Conservation (phyloP, 64 coral and sea anemone genomes). For the Platygyra sinensis region DNA sequence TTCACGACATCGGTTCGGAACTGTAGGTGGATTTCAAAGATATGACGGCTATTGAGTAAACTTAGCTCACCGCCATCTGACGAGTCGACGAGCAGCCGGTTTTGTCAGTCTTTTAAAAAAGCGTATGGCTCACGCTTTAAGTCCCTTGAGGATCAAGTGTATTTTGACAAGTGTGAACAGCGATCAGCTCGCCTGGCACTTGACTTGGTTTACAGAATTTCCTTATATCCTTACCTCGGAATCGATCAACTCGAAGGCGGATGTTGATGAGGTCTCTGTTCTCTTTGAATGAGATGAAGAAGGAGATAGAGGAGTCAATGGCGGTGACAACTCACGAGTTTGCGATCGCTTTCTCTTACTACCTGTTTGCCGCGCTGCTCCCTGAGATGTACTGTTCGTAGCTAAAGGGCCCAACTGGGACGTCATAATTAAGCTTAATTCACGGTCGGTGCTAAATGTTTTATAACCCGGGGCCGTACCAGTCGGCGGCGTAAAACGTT, state of each 20-base stretch:
- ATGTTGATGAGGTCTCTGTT: constrained; percentile 89
- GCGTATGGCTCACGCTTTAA: background rate
- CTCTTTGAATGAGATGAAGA: constrained; percentile 95
- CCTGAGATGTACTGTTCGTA: constrained; percentile 74
- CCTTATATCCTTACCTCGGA: constrained; percentile 82
- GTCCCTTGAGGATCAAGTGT: constrained; percentile 51
- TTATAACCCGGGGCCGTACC: constrained; percentile 95
- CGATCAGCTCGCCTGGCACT: background rate
- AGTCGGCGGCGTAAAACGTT: constrained; percentile 94
- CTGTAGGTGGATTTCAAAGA: background rate
- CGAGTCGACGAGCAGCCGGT: background rate
- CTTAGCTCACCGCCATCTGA: constrained; percentile 24
- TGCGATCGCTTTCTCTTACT: constrained; percentile 89
- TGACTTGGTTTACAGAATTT: constrained; percentile 38
- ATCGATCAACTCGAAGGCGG: constrained; percentile 95
- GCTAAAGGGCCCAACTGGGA: constrained; percentile 92
- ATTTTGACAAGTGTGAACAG: constrained; percentile 69
- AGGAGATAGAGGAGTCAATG: constrained; percentile 98
- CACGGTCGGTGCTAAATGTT: constrained; percentile 97
- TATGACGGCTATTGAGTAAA: background rate
- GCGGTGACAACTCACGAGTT: constrained; percentile 94
- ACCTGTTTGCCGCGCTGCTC: constrained; percentile 57
- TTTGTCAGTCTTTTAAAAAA: background rate
- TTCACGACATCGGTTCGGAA: constrained; percentile 5
- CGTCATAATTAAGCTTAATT: constrained; percentile 99